Base-by-base conservation (phyloP, 2,113 vertebrate species). In the Oxyruncus cristatus region DNA sequence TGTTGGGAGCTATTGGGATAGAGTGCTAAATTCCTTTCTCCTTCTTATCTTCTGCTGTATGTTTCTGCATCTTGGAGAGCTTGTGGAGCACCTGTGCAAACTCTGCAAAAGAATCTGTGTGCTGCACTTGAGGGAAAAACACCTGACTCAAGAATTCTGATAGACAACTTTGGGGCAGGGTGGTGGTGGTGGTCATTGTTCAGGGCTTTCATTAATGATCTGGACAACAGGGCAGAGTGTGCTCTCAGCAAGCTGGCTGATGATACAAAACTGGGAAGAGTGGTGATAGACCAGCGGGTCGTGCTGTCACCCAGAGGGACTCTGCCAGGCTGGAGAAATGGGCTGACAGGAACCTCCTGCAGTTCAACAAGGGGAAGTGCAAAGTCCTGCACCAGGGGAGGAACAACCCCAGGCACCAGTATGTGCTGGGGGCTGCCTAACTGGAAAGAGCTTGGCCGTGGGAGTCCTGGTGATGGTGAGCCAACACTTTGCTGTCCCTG, bases 361-460 rank as follows among this genome's bases (percentile, higher is more conserved):
- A 28, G 27, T 56, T 63, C 18, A 44, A 4, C 8, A 42, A 16
- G 20, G 41, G 37, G 8, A 59, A 42, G 16, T 28, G 32, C 39
- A 16, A 13, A 47, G 55, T 52, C 32, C 61, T 70, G 59, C 32
- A 4, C 11, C 16, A 11, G n/a, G 33, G 46, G 26, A 78, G 15
- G 62, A 55, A 17, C 1, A 26, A 8, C 21, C 30, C 32, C 14
- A 9, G 4, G 28, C 14, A 35, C 24, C 6, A 7, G 8, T 22
- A 11, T 26, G 5, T 58, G 24, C 0, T 0, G 8, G 4, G 23
- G 13, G 23, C 37, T 68, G 53, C n/a, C 32, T 15, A 30, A 24
- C 39, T 82, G 85, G 61, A 46, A 68, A 49, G 49, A 53, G 24
- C 66, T 59, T 41, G 42, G 39, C 39, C 12, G 39, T 22, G 53